Conservation (phyloP, 1,140 invertebrate genomes). For the Camponotus pennsylvanicus region DNA sequence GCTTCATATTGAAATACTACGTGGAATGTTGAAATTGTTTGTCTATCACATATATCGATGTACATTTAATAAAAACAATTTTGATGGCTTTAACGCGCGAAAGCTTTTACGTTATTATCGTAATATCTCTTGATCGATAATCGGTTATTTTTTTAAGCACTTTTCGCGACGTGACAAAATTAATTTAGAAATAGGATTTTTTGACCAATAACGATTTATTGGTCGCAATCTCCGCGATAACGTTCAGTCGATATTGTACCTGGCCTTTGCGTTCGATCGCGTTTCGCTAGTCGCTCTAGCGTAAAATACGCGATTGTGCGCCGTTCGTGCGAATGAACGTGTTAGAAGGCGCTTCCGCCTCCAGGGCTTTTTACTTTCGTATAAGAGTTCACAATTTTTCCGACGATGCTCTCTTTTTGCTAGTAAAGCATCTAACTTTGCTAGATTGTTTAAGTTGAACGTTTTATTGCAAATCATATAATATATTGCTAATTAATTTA, state of each 20-base stretch:
- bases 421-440: background rate
- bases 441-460: slow-evolving; percentile 2
- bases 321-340: slow-evolving; percentile 53
- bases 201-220: slow-evolving; percentile 33
- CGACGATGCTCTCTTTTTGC: background rate
- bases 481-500: background rate
- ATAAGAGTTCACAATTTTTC: slow-evolving; percentile 34
- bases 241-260: slow-evolving; percentile 37
- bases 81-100: background rate
- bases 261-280: slow-evolving; percentile 37
- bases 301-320: slow-evolving; percentile 55
- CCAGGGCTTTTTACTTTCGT: slow-evolving; percentile 30
- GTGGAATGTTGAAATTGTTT: slow-evolving; percentile 26
- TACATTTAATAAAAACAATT: slow-evolving; percentile 7
- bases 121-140: background rate
- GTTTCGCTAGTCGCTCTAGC: slow-evolving; percentile 41
- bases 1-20: slow-evolving; percentile 31
- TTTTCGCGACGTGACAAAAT: slow-evolving; percentile 13
- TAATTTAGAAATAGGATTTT: slow-evolving; percentile 30
- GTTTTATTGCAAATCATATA: background rate
- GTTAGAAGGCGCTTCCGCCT: slow-evolving; percentile 40
- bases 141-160: slow-evolving; percentile 9
- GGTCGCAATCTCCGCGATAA: slow-evolving; percentile 30
- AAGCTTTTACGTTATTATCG: slow-evolving; percentile 9
- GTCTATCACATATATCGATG: background rate